Percentiles rank a stretch among this genome's conserved stretches.
These are phyloP conservation scores for Rhabdophis nuchalis DNA, from an alignment of 2,797 vertebrate species.

Conservation along the genomic window DNA sequence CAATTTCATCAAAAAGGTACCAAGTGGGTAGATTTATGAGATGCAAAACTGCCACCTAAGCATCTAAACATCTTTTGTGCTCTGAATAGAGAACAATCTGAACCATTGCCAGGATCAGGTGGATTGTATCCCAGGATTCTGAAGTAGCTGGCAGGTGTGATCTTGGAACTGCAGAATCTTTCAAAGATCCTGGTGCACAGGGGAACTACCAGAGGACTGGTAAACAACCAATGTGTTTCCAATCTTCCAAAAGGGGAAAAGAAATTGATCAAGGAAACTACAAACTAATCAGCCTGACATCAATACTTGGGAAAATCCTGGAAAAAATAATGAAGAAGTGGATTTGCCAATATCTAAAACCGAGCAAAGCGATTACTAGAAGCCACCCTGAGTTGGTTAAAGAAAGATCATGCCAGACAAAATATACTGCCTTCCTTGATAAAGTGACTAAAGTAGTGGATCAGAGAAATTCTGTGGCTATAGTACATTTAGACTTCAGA, in stretches of 20 bases:
- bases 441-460: not conserved
- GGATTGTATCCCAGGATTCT: not conserved
- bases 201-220: not conserved
- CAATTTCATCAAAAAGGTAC: not conserved
- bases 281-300: not conserved
- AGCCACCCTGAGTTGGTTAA: not conserved
- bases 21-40: not conserved
- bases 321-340: not conserved
- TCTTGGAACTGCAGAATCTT: not conserved
- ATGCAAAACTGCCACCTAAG: not conserved
- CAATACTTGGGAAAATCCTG: not conserved
- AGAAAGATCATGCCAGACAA: not conserved
- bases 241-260: not conserved
- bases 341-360: not conserved
- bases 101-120: not conserved
- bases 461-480: not conserved
- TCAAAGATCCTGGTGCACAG: not conserved
- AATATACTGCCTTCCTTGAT: not conserved
- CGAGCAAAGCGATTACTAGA: not conserved
- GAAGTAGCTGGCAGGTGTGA: not conserved
- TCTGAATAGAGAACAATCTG: not conserved
- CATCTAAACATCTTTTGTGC: not conserved
- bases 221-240: not conserved
- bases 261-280: not conserved
- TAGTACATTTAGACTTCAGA: not conserved